A percentile compares a stretch with the other conserved stretches of the same genome.
phyloP scores from a whole-genome alignment of 1,140 invertebrate species.

The Leptonema lineaticorne region DNA sequence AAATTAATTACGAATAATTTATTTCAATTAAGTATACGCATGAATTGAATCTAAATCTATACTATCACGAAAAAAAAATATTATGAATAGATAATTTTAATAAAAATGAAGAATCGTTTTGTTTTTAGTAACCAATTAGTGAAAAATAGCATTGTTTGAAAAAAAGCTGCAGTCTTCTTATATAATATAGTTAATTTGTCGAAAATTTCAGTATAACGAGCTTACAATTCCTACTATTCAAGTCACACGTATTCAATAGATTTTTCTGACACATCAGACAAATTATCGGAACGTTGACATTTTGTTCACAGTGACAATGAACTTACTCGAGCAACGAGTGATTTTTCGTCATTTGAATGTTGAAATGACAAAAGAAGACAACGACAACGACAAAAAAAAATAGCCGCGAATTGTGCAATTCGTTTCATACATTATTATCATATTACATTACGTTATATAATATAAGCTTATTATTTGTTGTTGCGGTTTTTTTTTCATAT shows the following conservation, averaged over 20 bases:
- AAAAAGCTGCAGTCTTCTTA: too few relatives aligned
- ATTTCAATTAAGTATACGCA: too few relatives aligned
- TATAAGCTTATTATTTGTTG: too few relatives aligned
- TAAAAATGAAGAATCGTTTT: not conserved
- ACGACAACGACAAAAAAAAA: not conserved
- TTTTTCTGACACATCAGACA: not conserved
- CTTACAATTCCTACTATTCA: not conserved
- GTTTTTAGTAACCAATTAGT: not conserved
- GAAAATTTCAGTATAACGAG: not conserved
- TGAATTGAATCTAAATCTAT: too few relatives aligned
- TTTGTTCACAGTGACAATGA: not conserved
- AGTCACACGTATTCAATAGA: not conserved
- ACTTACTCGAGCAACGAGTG: not conserved
- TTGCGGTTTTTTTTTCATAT: too few relatives aligned
- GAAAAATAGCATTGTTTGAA: not conserved
- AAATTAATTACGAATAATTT: too few relatives aligned
- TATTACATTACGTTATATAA: too few relatives aligned
- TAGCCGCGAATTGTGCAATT: not conserved
- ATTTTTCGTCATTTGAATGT: constrained; percentile 11
- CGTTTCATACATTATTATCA: too few relatives aligned
- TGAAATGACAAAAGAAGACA: not conserved
- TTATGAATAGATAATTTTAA: not conserved
- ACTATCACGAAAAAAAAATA: not conserved
- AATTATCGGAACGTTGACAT: constrained; percentile 16
- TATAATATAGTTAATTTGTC: not conserved